Conservation (phyloP, 2,113 vertebrate genomes). For the Colossoma macropomum region DNA sequence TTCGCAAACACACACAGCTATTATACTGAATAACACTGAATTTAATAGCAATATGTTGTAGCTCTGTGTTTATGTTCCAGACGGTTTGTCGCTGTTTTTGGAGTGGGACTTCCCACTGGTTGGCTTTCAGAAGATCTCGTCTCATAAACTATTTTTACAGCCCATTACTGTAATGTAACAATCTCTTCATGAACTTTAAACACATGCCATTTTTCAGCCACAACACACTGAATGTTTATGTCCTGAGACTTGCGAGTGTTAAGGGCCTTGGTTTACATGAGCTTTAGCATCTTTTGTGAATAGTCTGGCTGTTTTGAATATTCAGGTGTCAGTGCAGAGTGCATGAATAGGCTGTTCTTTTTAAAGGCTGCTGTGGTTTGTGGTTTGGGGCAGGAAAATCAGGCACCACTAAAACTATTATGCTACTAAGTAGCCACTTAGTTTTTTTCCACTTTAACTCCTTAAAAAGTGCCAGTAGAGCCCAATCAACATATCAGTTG, state of each 20-base stretch:
- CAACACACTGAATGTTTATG: background rate
- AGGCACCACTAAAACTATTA: background rate
- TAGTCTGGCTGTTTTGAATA: background rate
- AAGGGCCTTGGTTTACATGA: background rate
- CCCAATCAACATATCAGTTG: too few species aligned
- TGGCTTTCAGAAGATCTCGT: background rate
- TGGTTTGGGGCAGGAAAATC: background rate
- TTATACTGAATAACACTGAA: background rate
- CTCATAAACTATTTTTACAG: background rate
- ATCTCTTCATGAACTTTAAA: background rate
- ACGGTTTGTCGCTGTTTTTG: background rate
- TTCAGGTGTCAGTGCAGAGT: background rate
- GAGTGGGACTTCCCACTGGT: background rate
- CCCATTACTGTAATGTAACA: background rate
- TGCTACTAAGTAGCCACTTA: background rate
- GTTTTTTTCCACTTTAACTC: too few species aligned
- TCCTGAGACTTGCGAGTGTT: background rate
- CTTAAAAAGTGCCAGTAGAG: too few species aligned
- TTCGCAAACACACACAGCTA: background rate
- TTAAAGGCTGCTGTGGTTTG: background rate
- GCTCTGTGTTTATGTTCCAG: background rate
- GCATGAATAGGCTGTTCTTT: background rate
- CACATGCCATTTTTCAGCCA: background rate
- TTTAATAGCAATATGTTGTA: background rate
- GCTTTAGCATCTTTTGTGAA: background rate